Evolutionary conservation across 2,888 invertebrate genomes (phyloP), one percentile per base, ranked within the genome.

Genomic region (Ophioninae sp.): DNA sequence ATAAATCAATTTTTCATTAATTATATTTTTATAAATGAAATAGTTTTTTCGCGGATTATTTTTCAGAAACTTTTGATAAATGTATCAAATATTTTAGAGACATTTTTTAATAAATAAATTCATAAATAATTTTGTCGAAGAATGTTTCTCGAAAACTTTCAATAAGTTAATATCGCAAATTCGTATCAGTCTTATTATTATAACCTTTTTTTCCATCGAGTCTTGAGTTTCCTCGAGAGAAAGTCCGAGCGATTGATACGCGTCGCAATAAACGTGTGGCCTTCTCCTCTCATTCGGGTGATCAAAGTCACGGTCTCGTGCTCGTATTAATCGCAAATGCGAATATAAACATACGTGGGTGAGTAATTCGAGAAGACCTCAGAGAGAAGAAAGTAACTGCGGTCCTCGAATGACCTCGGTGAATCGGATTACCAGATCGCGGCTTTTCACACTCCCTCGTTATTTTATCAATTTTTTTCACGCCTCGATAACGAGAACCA

Each of bases 301-400:
- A 84, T 84, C 84, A 84, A 79, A 84, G 84, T 84, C 84, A 79
- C 64, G 81, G 81, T 81, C 81, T 76, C 73, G 81, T 56, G 74
- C 44, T 22, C 51, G 51, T 74, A 61, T 79, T 72, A 72, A 72
- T 72, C 56, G 63, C 63, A 58, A 17, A 22, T 39, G 23, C 20
- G 20, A 20, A 37, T 69, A 44, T 37, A 59, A 69, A 56, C 65
- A 56, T 13, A 76, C 56, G 78, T 72, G 59, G 65, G 22, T 8
- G n/a, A 41, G 81, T 81, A 75, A 84, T 68, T 72, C 64, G 81
- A 84, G 81, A 76, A 61, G 22, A 64, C 68, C 51, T 61, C 37
- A 39, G n/a, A 61, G 61, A 61, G 67, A 84, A 84, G 84, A 84
- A 84, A 84, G 84, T 81, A 81, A 84, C 71, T 63, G 68, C 20